Percentiles rank a stretch among this genome's conserved stretches.
Conservation (phyloP, 23 tunicate genomes). For the Halocynthia aurantium region DNA sequence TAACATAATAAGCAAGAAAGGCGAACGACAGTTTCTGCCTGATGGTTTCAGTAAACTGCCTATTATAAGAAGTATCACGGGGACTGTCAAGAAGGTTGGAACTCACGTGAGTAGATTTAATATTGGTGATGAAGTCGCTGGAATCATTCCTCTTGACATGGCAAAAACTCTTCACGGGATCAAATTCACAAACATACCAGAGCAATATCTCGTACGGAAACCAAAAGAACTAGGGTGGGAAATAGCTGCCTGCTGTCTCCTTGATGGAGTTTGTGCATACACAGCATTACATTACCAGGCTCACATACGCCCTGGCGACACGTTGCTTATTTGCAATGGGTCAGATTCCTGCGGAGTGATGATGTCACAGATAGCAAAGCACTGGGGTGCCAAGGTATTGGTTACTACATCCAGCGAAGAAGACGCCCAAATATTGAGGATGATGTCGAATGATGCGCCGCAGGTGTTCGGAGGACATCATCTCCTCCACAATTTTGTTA, state of each 20-base stretch:
- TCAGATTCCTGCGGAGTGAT: slow-evolving; percentile 69
- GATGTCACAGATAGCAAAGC: slow-evolving; percentile 52
- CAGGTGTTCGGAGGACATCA: slow-evolving; percentile 68
- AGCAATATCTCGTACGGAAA: slow-evolving; percentile 40
- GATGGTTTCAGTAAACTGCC: slow-evolving; percentile 27
- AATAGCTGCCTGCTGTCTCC: slow-evolving; percentile 67
- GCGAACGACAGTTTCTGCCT: slow-evolving; percentile 21
- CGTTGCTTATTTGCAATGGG: slow-evolving; percentile 71
- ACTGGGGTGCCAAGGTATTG: slow-evolving; percentile 70
- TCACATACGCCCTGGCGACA: slow-evolving; percentile 47
- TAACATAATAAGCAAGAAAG: slow-evolving; percentile 7
- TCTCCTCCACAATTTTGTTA: slow-evolving; percentile 58
- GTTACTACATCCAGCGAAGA: slow-evolving; percentile 54
- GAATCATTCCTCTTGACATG: slow-evolving; percentile 44
- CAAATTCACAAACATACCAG: slow-evolving; percentile 4
- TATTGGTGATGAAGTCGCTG: slow-evolving; percentile 79
- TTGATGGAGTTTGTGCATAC: slow-evolving; percentile 73
- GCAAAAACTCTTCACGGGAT: slow-evolving; percentile 27
- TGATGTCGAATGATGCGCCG: slow-evolving; percentile 72
- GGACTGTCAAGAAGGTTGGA: slow-evolving; percentile 36
- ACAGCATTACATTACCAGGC: slow-evolving; percentile 78
- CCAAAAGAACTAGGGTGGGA: slow-evolving; percentile 70
- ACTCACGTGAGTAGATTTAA: slow-evolving; percentile 48
- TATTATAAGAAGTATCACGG: slow-evolving; percentile 19
- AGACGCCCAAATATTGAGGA: slow-evolving; percentile 70